Conservation (phyloP, 2,888 invertebrate species). For the Maniola hyperantus region DNA sequence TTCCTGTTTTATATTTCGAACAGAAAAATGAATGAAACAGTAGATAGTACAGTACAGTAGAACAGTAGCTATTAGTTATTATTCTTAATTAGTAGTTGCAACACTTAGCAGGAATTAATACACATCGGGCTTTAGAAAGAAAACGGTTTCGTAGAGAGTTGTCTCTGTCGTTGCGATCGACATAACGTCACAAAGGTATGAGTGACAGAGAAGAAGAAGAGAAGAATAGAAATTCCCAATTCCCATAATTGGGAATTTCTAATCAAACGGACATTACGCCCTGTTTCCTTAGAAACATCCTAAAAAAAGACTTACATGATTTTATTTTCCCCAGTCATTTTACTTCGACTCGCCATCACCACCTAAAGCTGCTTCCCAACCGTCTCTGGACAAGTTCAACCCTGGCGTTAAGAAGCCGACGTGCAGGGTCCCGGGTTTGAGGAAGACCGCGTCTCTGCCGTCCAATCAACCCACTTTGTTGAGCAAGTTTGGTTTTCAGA, state of each 20-base stretch:
- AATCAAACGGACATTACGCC: neutral
- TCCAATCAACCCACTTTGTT: constrained; percentile 83
- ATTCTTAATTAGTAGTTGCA: too few species aligned
- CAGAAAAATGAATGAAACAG: too few species aligned
- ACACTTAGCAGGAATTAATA: too few species aligned
- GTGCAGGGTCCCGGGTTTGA: constrained; percentile 58
- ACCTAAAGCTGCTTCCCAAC: constrained; percentile 40
- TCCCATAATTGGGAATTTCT: constrained; percentile 7
- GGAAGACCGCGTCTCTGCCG: constrained; percentile 58
- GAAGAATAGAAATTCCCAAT: too few species aligned
- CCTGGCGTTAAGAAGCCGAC: constrained; percentile 31
- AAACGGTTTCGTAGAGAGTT: too few species aligned
- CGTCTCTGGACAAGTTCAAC: constrained; percentile 27
- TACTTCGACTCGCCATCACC: constrained; percentile 32
- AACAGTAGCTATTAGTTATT: too few species aligned
- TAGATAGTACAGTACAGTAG: too few species aligned
- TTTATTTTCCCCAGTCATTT: constrained; percentile 13
- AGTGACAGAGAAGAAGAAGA: too few species aligned
- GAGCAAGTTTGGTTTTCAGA: constrained; percentile 86
- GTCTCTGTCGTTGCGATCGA: too few species aligned
- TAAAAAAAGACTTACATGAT: neutral
- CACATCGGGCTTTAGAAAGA: too few species aligned
- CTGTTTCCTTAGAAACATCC: neutral
- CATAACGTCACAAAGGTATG: too few species aligned
- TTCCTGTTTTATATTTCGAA: too few species aligned